Evolutionary conservation across 2,113 vertebrate genomes (phyloP), one percentile per base, ranked within the genome.

Genomic region (Archocentrus centrarchus): DNA sequence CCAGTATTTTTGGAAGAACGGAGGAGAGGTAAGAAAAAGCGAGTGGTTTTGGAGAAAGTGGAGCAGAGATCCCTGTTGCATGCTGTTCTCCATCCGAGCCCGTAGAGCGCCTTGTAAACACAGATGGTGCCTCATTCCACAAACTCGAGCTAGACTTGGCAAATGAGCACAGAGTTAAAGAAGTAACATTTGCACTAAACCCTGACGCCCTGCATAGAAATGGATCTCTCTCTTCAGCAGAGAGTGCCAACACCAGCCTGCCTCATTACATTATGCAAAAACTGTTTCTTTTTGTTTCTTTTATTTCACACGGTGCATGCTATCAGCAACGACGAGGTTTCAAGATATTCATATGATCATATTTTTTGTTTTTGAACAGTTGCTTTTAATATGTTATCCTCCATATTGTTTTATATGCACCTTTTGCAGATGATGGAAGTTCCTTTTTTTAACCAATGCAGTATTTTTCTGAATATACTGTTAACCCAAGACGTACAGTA

Each of bases 261-360:
- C 87, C 92, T 94, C 93, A 81, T 93, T 44, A 87, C 87, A 68
- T 95, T 92, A 96, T 96, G 95, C 95, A 95, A 96, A 93, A 86
- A 80, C 85, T 86, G 86, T n/a, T 2, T 57, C 3, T 7, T 76
- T 93, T 77, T 84, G 68, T 66, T 81, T 84, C 64, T 68, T 39
- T 39, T 35, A 2, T 22, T 77, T 60, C 35, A 41, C 80, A 2
- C 18, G 53, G 15, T n/a, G 85, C 37, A 58, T 77, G 68, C 68
- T 59, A 41, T 79, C 75, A 58, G 57, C 63, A 83, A 17, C 8
- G 55, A 20, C 10, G 20, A 39, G 24, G 80, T 64, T 55, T 47
- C 24, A 61, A 24, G 20, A 85, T 57, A 78, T 75, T 75, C 18
- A 57, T 0, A n/a, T 44, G 2, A 59, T 61, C 55, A 30, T 53